Base-by-base conservation (phyloP, 1,140 invertebrate genomes). In the Heliconius himera region DNA sequence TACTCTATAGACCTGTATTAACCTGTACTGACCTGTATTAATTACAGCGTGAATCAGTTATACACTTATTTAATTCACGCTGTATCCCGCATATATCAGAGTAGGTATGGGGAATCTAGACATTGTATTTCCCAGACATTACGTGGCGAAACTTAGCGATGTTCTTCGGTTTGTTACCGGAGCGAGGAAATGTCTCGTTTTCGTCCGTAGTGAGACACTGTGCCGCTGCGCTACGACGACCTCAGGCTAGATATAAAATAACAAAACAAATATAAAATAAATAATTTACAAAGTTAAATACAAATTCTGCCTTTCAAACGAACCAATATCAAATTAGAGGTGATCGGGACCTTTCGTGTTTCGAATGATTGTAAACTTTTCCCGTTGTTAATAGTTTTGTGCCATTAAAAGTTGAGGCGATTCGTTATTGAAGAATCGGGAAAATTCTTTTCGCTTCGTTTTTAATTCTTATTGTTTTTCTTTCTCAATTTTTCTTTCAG, bases 321-420 rank as follows among this genome's bases (percentile, higher is more conserved):
- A 71, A 51, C 46, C 75, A 73, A 72, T 46, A 54, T 60, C 20
- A 2, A 51, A 38, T 70, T 54, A 54, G 33, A 80, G 74, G 70
- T 60, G 60, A 79, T 79, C 78, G 78, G 70, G 36, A 73, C 36
- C 60, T 76, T 79, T 79, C 73, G 54, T 72, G 73, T 75, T 76
- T 76, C 72, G 72, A 76, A 71, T 60, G 51, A 66, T 75, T 73
- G 33, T n/a, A 51, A 84, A 83, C 82, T 87, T 80, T 60, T 16
- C 71, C 81, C 83, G 83, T 86, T 86, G 83, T 84, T 86, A 88
- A 85, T 88, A 88, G 87, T 88, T 88, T 85, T 56, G 79, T 82
- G 80, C 85, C 87, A 88, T 88, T 88, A 88, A 88, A 88, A 88
- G 82, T 88, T 88, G 29, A 72, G 26, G 49, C 80, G 80, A 80